Evolutionary conservation across 2,888 invertebrate genomes (phyloP).

Genomic region (Drosophila kuntzei): DNA sequence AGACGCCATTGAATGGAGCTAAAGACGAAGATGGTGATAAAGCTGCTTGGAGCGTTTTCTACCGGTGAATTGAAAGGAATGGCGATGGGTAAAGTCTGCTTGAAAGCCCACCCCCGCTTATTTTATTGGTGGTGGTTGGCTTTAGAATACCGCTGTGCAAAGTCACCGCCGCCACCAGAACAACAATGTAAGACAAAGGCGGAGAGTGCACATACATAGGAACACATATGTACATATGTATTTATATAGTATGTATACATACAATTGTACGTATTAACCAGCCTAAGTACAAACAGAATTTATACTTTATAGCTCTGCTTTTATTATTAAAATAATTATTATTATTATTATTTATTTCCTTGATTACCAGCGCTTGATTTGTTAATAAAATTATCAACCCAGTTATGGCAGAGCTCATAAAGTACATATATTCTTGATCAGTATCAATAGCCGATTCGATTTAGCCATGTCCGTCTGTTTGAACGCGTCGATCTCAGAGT

Average conservation of each 20-base stretch:
- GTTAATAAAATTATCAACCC: too few species aligned
- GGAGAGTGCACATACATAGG: not conserved
- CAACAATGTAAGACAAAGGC: constrained; percentile 6
- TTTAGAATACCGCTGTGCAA: not conserved
- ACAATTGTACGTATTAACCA: not conserved
- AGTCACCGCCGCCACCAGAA: not conserved
- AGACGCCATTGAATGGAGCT: constrained; percentile 26
- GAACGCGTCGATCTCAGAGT: too few species aligned
- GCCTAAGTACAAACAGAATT: not conserved
- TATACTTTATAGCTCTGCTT: not conserved
- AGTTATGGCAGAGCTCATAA: too few species aligned
- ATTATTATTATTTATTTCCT: not conserved
- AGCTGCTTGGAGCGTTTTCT: not conserved
- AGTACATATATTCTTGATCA: too few species aligned
- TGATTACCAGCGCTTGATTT: too few species aligned
- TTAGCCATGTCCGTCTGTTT: too few species aligned
- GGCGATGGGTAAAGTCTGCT: constrained; percentile 4
- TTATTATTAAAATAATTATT: not conserved
- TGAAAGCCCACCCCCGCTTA: constrained; percentile 11
- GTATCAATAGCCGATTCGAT: too few species aligned
- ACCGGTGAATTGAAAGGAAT: constrained; percentile 7
- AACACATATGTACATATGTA: not conserved
- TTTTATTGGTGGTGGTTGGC: constrained; percentile 29
- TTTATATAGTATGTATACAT: not conserved
- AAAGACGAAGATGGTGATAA: constrained; percentile 7